Evolutionary conservation across 2,113 vertebrate species (phyloP).

Genomic region (Stictonetta naevosa): DNA sequence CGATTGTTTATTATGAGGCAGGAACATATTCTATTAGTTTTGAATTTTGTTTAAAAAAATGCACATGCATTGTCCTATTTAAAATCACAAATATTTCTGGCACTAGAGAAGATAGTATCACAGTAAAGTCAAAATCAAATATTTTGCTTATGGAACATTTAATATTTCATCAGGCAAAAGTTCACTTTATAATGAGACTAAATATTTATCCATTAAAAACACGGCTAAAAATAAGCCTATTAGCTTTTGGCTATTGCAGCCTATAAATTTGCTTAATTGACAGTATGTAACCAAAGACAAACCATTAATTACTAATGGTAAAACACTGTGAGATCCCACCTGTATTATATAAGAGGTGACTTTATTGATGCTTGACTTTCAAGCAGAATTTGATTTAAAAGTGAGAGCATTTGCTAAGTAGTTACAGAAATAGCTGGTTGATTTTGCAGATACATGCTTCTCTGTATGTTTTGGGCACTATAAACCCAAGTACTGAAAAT

Average conservation of each 20-base stretch:
- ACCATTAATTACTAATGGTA: not conserved
- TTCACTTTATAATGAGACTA: not conserved
- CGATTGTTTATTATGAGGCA: slow-evolving; percentile 62
- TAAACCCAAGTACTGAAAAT: not conserved
- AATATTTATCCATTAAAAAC: not conserved
- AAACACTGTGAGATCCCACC: not conserved
- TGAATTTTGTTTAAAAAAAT: slow-evolving; percentile 5
- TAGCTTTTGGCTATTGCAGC: not conserved
- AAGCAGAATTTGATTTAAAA: slow-evolving; percentile 6
- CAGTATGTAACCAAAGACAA: not conserved
- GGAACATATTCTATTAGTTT: slow-evolving; percentile 49
- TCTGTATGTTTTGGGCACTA: not conserved
- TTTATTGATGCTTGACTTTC: not conserved
- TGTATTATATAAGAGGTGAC: not conserved
- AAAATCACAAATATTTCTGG: slow-evolving; percentile 42
- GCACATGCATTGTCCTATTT: not conserved
- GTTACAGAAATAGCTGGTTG: not conserved
- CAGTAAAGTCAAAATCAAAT: not conserved
- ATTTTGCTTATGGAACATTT: slow-evolving; percentile 15
- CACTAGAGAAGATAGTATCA: not conserved
- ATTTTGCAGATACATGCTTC: not conserved
- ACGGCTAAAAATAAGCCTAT: not conserved
- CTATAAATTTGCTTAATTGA: slow-evolving; percentile 9
- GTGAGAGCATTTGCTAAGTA: not conserved
- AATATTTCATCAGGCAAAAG: not conserved